Base-by-base conservation (phyloP, 1,140 invertebrate genomes). In the Zaprionus capensis region DNA sequence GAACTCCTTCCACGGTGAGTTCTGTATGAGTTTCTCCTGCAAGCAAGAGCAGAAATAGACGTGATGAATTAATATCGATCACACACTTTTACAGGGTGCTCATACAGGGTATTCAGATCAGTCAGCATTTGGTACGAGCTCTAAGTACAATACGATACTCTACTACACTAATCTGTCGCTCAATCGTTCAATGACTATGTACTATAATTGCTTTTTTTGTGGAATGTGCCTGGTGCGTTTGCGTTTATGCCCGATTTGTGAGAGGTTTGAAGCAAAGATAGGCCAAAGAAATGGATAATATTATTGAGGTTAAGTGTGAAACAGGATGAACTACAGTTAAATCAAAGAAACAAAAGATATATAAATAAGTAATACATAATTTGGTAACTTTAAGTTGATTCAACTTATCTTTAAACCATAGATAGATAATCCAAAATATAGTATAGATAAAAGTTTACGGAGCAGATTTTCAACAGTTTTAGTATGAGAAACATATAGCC, bases 1-100 rank as follows among this genome's bases (percentile, higher is more conserved):
- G 88, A 97, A 98, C 90, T 98, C 97, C 83, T 97, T 97, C 97
- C 97, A 98, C 5, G 96, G 96, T 4, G 96, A 96, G 91, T 95
- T 96, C 22, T 95, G 95, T 66, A 97, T 97, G 24, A 97, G 92
- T 76, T 96, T 96, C 81, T 97, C 96, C 96, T 97, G 94, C 17
- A 94, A 94, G 59, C 56, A 81, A 77, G 46, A 51, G 4, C 1
- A 51, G 46, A 51, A 14, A 51, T 12, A 11, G 20, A 5, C 9
- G n/a, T 24, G 20, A 24, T 12, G 20, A 51, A 24, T 51, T 24
- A 22, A 24, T 22, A 22, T 51, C n/a, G n/a, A 24, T 22, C 14
- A 51, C 46, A 24, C 46, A 20, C 11, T 20, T 51, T 51, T 51
- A 24, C 31, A 77, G 15, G 57, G 62, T 55, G 24, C 49, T 20